Percentiles rank a stretch among this genome's conserved stretches.
These are phyloP conservation scores for Acleris laterana DNA, from an alignment of 2,888 invertebrate species.

Conservation along the genomic window DNA sequence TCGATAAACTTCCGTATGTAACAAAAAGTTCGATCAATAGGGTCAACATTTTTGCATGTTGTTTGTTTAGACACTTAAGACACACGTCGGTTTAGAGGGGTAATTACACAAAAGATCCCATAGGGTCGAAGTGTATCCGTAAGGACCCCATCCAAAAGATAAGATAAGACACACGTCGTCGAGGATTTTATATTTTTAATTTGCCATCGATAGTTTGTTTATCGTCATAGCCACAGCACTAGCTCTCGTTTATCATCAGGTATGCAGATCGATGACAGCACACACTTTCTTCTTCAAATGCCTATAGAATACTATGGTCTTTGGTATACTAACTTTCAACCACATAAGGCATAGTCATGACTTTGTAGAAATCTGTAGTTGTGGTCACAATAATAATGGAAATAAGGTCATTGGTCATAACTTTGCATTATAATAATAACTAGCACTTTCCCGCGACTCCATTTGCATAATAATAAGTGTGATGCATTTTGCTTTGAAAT, in stretches of 20 bases:
- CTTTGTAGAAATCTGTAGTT: slow-evolving; percentile 13
- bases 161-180: background rate
- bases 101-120: no score
- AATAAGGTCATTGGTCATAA: no score
- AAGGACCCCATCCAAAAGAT: no score
- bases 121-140: no score
- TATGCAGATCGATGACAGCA: slow-evolving; percentile 51
- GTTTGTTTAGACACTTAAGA: slow-evolving; percentile 18
- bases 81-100: no score
- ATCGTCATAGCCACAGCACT: slow-evolving; percentile 39
- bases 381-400: no score
- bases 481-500: no score
- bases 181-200: background rate
- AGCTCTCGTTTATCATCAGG: slow-evolving; percentile 44
- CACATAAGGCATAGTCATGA: slow-evolving; percentile 6
- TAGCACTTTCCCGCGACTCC: no score
- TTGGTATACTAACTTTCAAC: slow-evolving; percentile 8
- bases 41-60: slow-evolving; percentile 13
- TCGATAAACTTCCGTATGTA: slow-evolving; percentile 57
- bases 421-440: no score
- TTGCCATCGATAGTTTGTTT: slow-evolving; percentile 1
- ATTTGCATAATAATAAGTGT: no score
- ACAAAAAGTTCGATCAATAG: slow-evolving; percentile 36
- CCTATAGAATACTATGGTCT: slow-evolving; percentile 17
- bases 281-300: slow-evolving; percentile 54